Conservation (phyloP, 2,113 vertebrate genomes). For the Murina feae region DNA sequence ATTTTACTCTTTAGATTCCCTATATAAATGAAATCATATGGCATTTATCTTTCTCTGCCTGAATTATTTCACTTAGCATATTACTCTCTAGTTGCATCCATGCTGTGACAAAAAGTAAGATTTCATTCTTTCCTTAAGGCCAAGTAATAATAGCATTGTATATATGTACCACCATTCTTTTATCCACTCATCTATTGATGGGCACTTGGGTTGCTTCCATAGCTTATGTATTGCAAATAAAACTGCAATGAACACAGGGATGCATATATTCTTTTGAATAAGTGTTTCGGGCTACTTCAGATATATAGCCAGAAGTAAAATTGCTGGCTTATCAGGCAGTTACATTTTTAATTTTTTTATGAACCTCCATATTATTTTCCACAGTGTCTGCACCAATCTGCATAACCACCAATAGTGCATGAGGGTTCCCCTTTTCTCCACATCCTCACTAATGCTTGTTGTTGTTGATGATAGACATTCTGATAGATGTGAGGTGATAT, state of each 20-base stretch:
- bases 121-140: not conserved
- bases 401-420: not conserved
- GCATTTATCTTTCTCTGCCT: not conserved
- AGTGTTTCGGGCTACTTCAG: not conserved
- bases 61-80: not conserved
- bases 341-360: not conserved
- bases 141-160: not conserved
- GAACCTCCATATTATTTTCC: not conserved
- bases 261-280: not conserved
- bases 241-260: not conserved
- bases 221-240: not conserved
- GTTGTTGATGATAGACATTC: not conserved
- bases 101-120: not conserved
- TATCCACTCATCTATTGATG: not conserved
- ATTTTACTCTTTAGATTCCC: not conserved
- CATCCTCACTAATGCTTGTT: not conserved
- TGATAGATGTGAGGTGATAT: not conserved
- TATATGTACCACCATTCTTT: not conserved
- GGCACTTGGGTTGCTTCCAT: not conserved
- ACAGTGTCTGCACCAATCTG: not conserved
- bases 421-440: not conserved
- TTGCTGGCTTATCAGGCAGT: not conserved
- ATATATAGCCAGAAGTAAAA: not conserved
- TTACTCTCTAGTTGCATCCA: not conserved
- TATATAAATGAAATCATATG: not conserved